Conservation (phyloP, 2,888 invertebrate genomes). For the Drosophila vallismaia region DNA sequence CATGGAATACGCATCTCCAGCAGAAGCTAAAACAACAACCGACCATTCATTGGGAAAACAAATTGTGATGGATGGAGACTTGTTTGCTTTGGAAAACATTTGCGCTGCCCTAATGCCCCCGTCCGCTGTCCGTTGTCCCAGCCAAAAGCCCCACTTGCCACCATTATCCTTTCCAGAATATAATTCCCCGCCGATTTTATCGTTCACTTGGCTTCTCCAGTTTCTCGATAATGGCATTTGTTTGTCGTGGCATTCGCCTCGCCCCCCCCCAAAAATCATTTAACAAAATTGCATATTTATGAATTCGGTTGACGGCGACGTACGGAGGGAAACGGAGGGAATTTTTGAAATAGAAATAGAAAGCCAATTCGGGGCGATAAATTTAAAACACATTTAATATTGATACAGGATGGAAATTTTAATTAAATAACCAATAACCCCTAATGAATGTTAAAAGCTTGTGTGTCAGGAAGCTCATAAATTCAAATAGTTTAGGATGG, state of each 20-base stretch:
- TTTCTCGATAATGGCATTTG: constrained; percentile 29
- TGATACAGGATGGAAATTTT: background rate
- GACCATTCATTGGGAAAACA: constrained; percentile 48
- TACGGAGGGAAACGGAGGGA: background rate
- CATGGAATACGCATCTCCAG: constrained; percentile 43
- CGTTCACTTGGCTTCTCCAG: constrained; percentile 5
- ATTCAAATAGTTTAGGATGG: no score
- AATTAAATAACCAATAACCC: constrained; percentile 33
- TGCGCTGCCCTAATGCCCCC: constrained; percentile 42
- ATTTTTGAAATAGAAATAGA: constrained; percentile 4
- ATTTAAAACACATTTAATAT: constrained; percentile 14
- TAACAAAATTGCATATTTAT: constrained; percentile 61
- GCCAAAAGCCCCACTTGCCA: background rate
- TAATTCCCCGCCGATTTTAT: background rate
- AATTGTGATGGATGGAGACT: constrained; percentile 74
- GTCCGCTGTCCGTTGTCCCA: background rate
- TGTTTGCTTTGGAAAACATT: constrained; percentile 73
- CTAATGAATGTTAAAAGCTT: constrained; percentile 21
- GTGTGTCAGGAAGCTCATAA: background rate
- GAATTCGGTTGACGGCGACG: constrained; percentile 4
- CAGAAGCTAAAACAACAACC: constrained; percentile 33
- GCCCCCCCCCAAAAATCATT: constrained; percentile 54
- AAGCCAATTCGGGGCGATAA: background rate
- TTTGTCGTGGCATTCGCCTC: constrained; percentile 42
- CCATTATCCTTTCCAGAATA: background rate